A percentile compares a stretch with the other conserved stretches of the same genome.
Conservation (phyloP, 1,140 invertebrate genomes). For the Eciton burchellii region DNA sequence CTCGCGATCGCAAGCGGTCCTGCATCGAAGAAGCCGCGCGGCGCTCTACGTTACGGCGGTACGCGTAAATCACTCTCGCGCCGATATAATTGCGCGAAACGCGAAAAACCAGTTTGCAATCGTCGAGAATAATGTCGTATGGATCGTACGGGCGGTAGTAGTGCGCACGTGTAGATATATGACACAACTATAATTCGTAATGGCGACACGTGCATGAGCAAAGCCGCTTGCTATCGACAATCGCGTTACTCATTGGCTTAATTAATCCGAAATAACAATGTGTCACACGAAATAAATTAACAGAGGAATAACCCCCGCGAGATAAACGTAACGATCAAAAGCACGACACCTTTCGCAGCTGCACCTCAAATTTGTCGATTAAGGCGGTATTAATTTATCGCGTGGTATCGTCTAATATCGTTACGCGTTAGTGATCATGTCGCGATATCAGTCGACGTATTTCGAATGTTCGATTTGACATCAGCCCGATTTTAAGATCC, state of each 20-base stretch:
- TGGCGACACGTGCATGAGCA: background rate
- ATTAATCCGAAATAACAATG: slow-evolving; percentile 51
- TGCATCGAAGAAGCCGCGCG: too few relatives aligned
- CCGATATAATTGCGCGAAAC: background rate
- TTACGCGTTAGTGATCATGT: slow-evolving; percentile 1
- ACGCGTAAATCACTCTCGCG: background rate
- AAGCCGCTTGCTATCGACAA: slow-evolving; percentile 53
- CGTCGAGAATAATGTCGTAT: slow-evolving; percentile 3
- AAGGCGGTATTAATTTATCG: slow-evolving; percentile 4
- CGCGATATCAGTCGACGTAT: background rate
- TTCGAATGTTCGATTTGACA: background rate
- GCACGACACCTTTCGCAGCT: slow-evolving; percentile 27
- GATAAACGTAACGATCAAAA: slow-evolving; percentile 54
- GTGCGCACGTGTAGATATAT: background rate
- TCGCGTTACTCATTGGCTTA: slow-evolving; percentile 26
- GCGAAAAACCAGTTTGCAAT: slow-evolving; percentile 44
- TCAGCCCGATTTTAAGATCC: background rate
- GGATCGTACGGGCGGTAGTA: slow-evolving; percentile 15
- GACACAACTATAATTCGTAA: slow-evolving; percentile 32
- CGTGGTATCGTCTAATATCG: slow-evolving; percentile 2
- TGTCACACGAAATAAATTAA: slow-evolving; percentile 52
- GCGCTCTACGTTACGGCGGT: too few relatives aligned
- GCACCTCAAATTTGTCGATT: slow-evolving; percentile 22
- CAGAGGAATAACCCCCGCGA: slow-evolving; percentile 39
- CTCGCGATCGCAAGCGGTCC: too few relatives aligned